phyloP scores from a whole-genome alignment of 2,113 vertebrate genomes.

The Eclectus roratus region DNA sequence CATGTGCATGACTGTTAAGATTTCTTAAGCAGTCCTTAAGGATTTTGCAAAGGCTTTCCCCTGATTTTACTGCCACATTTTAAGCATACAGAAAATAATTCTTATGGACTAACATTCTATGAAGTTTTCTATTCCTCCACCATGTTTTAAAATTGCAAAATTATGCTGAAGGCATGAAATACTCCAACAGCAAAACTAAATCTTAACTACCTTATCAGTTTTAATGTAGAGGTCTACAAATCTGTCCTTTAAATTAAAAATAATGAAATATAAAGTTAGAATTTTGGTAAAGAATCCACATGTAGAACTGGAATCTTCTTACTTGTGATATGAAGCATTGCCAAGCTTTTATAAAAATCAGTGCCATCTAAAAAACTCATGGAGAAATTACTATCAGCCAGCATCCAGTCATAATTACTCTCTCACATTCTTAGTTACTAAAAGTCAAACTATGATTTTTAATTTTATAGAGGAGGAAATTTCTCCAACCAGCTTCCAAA shows the following conservation, averaged over 20 bases:
- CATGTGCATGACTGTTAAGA: not conserved
- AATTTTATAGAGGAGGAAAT: not conserved
- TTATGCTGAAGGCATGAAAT: not conserved
- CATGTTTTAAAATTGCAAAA: not conserved
- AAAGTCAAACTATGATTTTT: not conserved
- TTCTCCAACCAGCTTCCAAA: not conserved
- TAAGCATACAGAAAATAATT: not conserved
- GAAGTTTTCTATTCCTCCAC: not conserved
- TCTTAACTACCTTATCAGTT: not conserved
- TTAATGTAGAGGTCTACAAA: not conserved
- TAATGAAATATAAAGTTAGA: not conserved
- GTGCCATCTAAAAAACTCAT: not conserved
- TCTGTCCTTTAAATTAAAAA: not conserved
- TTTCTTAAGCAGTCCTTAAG: not conserved
- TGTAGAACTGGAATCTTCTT: not conserved
- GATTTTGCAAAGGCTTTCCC: not conserved
- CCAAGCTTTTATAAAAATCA: not conserved
- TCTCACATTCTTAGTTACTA: not conserved
- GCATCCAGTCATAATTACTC: not conserved
- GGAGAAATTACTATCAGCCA: not conserved
- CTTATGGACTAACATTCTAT: not conserved
- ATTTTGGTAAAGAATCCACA: not conserved
- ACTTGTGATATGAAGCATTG: not conserved
- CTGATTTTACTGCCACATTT: not conserved
- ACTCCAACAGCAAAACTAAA: not conserved